Evolutionary conservation across 2,113 vertebrate species (phyloP).

Genomic region (Myanophis thanlyinensis): DNA sequence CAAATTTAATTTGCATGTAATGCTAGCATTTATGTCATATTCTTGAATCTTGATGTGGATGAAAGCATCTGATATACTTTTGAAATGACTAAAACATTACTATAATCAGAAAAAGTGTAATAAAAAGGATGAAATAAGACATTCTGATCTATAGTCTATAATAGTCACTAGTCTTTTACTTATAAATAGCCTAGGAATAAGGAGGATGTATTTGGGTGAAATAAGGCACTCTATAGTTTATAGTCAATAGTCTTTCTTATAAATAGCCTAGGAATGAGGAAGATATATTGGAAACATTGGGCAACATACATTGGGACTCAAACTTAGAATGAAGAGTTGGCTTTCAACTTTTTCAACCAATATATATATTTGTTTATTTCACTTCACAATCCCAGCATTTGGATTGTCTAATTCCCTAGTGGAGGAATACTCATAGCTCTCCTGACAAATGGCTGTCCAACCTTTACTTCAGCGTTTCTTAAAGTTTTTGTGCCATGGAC

Average conservation of each 20-base stretch:
- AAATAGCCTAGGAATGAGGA: background rate
- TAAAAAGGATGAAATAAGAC: background rate
- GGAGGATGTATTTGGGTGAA: background rate
- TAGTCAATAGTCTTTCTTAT: background rate
- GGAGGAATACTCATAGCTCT: background rate
- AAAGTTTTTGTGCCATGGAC: background rate
- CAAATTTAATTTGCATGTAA: constrained; percentile 45
- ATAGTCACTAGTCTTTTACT: background rate
- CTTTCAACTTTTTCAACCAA: background rate
- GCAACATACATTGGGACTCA: constrained; percentile 6
- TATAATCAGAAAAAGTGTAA: background rate
- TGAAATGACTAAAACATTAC: constrained; percentile 36
- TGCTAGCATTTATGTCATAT: constrained; percentile 28
- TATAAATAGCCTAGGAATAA: background rate
- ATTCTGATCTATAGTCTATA: background rate
- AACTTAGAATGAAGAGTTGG: constrained; percentile 3
- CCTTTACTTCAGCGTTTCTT: background rate
- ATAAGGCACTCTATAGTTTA: background rate
- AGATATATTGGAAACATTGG: background rate
- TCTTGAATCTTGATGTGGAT: constrained; percentile 33
- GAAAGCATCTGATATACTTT: constrained; percentile 28
- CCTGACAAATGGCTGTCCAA: background rate
- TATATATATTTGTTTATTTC: background rate
- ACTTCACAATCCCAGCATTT: background rate
- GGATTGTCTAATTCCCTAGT: background rate